Percentiles rank a stretch among this genome's conserved stretches.
phyloP scores from a whole-genome alignment of 2,888 invertebrate genomes.

The Ypsolopha sequella region DNA sequence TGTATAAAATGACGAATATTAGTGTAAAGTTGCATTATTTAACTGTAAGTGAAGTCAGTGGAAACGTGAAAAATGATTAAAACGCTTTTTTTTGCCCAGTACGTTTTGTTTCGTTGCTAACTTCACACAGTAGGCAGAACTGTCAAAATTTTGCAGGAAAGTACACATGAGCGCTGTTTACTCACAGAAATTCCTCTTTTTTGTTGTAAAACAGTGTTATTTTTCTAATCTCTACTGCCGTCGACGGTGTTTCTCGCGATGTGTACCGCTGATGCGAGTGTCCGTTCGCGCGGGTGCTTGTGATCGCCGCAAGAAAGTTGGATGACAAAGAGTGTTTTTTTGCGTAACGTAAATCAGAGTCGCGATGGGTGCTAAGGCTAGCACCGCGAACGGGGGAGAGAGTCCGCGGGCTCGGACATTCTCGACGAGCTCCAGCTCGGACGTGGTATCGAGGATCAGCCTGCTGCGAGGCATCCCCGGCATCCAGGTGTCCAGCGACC shows the following conservation, averaged over 20 bases:
- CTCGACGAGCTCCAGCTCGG: constrained; percentile 79
- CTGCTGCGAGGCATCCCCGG: constrained; percentile 79
- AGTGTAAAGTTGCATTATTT: too few species aligned
- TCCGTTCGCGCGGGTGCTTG: constrained; percentile 14
- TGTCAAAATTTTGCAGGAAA: constrained; percentile 68
- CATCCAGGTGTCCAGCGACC: constrained; percentile 78
- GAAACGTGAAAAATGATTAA: background rate
- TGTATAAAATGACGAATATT: too few species aligned
- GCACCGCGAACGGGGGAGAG: constrained; percentile 83
- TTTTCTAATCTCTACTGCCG: constrained; percentile 26
- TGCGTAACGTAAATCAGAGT: constrained; percentile 52
- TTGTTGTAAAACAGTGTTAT: constrained; percentile 34
- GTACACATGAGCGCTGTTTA: constrained; percentile 66
- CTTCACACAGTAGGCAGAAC: constrained; percentile 10
- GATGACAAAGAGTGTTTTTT: constrained; percentile 49
- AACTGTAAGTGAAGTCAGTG: background rate
- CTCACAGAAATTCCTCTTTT: constrained; percentile 40
- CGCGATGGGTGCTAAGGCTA: constrained; percentile 87
- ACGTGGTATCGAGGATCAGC: constrained; percentile 74
- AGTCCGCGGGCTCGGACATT: constrained; percentile 82
- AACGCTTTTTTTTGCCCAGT: constrained; percentile 8
- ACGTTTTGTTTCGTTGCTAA: constrained; percentile 5
- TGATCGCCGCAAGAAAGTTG: constrained; percentile 15
- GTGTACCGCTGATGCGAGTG: constrained; percentile 36
- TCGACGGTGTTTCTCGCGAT: constrained; percentile 50